Evolutionary conservation across 2,888 invertebrate species (phyloP).

Genomic region (Athalia rosae): DNA sequence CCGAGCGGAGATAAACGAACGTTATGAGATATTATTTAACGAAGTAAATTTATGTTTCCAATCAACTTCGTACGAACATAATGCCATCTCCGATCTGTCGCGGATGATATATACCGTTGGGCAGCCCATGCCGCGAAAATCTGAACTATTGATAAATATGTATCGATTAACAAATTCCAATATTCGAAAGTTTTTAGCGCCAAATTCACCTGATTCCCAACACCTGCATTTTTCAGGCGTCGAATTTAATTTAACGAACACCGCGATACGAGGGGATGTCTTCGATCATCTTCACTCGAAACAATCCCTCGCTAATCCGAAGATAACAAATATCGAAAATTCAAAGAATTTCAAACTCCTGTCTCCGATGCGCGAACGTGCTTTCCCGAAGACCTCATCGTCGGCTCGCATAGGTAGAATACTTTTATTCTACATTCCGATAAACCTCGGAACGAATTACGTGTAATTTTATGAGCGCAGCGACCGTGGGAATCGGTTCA

Average conservation of each 20-base stretch:
- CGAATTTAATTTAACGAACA: too few relatives aligned
- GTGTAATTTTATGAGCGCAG: not conserved
- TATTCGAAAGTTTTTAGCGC: slow-evolving; percentile 5
- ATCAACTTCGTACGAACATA: slow-evolving; percentile 44
- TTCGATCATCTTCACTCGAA: too few relatives aligned
- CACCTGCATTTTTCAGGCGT: too few relatives aligned
- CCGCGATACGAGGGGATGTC: too few relatives aligned
- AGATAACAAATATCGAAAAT: too few relatives aligned
- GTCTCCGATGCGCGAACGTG: too few relatives aligned
- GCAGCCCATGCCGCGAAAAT: not conserved
- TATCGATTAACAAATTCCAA: not conserved
- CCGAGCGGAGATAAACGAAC: not conserved
- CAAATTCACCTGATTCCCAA: not conserved
- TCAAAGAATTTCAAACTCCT: too few relatives aligned
- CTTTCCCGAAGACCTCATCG: too few relatives aligned
- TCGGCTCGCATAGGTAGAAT: too few relatives aligned
- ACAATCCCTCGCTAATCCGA: too few relatives aligned
- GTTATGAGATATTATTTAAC: slow-evolving; percentile 9
- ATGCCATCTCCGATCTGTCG: slow-evolving; percentile 49
- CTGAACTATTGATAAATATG: slow-evolving; percentile 13
- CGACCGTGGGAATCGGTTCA: slow-evolving; percentile 30
- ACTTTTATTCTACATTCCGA: slow-evolving; percentile 4
- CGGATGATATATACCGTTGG: slow-evolving; percentile 41
- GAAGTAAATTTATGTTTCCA: slow-evolving; percentile 21
- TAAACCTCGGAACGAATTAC: not conserved